phyloP scores from a whole-genome alignment of 2,797 vertebrate species.

The Vespertilio murinus region DNA sequence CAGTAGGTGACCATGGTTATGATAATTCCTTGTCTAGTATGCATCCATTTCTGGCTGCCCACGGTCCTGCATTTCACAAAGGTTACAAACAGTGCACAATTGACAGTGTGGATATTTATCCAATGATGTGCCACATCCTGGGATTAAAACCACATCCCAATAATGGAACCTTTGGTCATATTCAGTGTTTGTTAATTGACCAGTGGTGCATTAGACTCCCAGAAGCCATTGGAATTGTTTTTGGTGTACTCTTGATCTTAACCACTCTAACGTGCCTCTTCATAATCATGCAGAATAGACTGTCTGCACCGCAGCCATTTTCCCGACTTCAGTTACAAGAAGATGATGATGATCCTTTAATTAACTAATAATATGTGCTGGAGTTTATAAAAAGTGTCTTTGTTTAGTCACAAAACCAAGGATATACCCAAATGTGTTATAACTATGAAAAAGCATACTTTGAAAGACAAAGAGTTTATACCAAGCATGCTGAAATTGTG shows the following conservation, averaged over 20 bases:
- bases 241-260: conserved; percentile 88
- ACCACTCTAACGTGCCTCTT: conserved; percentile 86
- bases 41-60: conserved; percentile 95
- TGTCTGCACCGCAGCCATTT: conserved; percentile 79
- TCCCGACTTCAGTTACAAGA: conserved; percentile 89
- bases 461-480: conserved; percentile 59
- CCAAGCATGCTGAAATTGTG: conserved; percentile 22
- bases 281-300: conserved; percentile 82
- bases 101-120: conserved; percentile 93
- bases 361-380: conserved; percentile 78
- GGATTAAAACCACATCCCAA: conserved; percentile 88
- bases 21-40: conserved; percentile 93
- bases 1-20: conserved; percentile 98
- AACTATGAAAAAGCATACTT: conserved; percentile 60
- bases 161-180: conserved; percentile 89
- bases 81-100: conserved; percentile 83
- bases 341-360: conserved; percentile 88
- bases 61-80: conserved; percentile 90
- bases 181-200: conserved; percentile 87
- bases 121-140: conserved; percentile 95
- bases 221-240: conserved; percentile 86
- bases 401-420: conserved; percentile 4
- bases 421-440: conserved; percentile 55
- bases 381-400: not conserved
- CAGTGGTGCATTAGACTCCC: conserved; percentile 87